Evolutionary conservation across 2,888 invertebrate genomes (phyloP), one percentile per base, ranked within the genome.

Genomic region (Operophtera brumata): DNA sequence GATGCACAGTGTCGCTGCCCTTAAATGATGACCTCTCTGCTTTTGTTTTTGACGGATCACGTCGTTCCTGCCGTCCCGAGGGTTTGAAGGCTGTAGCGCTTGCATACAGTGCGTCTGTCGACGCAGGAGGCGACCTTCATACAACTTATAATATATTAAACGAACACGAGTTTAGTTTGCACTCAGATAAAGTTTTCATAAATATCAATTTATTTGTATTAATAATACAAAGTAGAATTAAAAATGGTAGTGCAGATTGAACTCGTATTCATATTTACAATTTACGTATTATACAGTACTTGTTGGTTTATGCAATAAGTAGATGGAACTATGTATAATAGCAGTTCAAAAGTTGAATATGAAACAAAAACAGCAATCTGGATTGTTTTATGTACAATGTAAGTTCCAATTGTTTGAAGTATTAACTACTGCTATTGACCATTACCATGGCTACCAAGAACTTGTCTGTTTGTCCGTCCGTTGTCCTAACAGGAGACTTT

Each of bases 21-120:
- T 75, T 78, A 78, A 79, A 78, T 73, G 78, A 80, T 73, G 74
- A 65, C 64, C 54, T 62, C 69, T 66, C 65, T 34, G 40, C 45
- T 51, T 74, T 75, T 73, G 75, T 73, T 78, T 80, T 76, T 75
- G 78, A 77, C 66, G 65, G 71, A 69, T 53, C 52, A 47, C 43
- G 39, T 46, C 61, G 64, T 70, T 72, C 69, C 59, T 60, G 54
- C 59, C 55, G 61, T 67, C 39, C 20, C 12, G 35, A 28, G 10
- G 42, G 77, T 76, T 76, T 73, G 57, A 64, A 47, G 49, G 42
- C 49, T 51, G 13, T 13, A 44, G 59, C 50, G 50, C 44, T 56
- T 64, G 52, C 57, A 62, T 58, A 65, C 58, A 65, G 64, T 59
- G 59, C 57, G 44, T 60, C 61, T 66, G 2, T 20, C 2, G 20